A percentile compares a stretch with the other conserved stretches of the same genome.
phyloP scores from a whole-genome alignment of 2,113 vertebrate genomes.

The Arenaria interpres region DNA sequence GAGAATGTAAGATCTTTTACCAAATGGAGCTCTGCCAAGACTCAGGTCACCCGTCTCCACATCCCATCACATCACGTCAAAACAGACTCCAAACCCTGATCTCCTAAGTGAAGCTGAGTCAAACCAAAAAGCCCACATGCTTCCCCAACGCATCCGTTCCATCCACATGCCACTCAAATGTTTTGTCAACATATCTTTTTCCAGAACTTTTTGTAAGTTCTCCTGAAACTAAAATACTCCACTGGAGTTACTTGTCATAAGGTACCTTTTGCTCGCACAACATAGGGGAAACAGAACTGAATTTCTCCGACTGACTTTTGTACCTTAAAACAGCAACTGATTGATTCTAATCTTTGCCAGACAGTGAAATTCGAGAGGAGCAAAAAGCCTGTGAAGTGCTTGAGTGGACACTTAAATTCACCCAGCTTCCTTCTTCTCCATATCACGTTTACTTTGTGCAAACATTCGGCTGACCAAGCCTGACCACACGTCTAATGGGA shows the following conservation, averaged over 20 bases:
- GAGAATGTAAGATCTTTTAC: conserved; percentile 74
- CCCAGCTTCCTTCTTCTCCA: neutral
- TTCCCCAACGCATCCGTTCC: neutral
- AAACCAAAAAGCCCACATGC: conserved; percentile 30
- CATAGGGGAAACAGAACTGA: neutral
- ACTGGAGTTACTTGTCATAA: neutral
- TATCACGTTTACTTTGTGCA: neutral
- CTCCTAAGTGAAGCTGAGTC: conserved; percentile 23
- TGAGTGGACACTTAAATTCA: neutral
- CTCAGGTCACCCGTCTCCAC: conserved; percentile 61
- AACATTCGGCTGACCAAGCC: neutral
- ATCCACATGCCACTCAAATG: conserved; percentile 18
- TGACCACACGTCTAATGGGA: neutral
- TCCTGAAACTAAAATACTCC: neutral
- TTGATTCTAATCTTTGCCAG: neutral
- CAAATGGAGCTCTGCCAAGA: conserved; percentile 67
- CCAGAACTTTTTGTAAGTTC: neutral
- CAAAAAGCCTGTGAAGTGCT: neutral
- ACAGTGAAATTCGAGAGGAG: neutral
- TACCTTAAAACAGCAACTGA: neutral
- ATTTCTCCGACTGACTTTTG: neutral
- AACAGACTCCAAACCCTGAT: conserved; percentile 54
- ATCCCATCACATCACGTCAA: conserved; percentile 67
- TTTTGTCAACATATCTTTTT: neutral
- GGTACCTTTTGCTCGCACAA: neutral